Evolutionary conservation across 2,888 invertebrate genomes (phyloP), one percentile per base, ranked within the genome.

Genomic region (Euplagia quadripunctaria): DNA sequence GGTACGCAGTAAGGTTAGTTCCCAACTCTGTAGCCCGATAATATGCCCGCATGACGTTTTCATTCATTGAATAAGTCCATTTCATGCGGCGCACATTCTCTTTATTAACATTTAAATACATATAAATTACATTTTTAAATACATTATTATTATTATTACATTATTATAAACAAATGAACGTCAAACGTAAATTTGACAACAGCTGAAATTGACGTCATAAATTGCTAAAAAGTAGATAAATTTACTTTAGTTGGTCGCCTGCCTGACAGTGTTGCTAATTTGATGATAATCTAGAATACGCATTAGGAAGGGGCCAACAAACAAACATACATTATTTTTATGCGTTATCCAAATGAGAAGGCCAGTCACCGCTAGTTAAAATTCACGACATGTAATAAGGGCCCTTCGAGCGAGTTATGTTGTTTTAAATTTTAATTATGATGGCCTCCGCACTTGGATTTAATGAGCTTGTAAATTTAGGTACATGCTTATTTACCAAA

Each of bases 301-400:
- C 79, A 81, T 79, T 76, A 78, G 64, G 63, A 55, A n/a, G 64
- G 65, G 51, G 49, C n/a, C 65, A 75, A 77, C 65, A 67, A 41
- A 61, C 71, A 79, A 67, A 75, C 79, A 77, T 41, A 75, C 78
- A 81, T 81, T 83, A 82, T 80, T 80, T 82, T 82, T 73, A 77
- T 78, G 72, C 73, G 68, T 52, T 77, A 79, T 81, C 75, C 74
- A 80, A 84, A 80, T 75, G 72, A 73, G 74, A 64, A 55, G 78
- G 69, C 71, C 77, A 61, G 68, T 72, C 55, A 75, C 70, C 43
- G 73, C 72, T 68, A 73, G 77, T 83, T 82, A 79, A 82, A 77
- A 84, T 84, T 78, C 75, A 78, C 76, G 69, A 69, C 67, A 14
- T 51, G 70, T 70, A 55, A 49, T 81, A 75, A 75, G 31, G 66